Conservation (phyloP, 1,140 invertebrate genomes). For the Bactericera cockerelli region DNA sequence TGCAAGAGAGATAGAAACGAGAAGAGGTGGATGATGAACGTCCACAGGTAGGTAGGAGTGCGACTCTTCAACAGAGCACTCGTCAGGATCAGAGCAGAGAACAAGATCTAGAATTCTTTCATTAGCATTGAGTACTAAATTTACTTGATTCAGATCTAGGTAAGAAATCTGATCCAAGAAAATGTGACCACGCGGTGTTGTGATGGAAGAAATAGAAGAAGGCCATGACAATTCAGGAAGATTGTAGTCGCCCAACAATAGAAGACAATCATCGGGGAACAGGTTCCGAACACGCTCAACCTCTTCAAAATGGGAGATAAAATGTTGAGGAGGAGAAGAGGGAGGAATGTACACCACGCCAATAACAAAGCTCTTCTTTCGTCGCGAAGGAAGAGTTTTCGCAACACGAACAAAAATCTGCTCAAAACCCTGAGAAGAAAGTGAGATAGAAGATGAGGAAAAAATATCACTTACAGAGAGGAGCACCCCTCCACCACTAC, state of each 20-base stretch:
- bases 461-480: not conserved
- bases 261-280: not conserved
- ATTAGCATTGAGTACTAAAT: not conserved
- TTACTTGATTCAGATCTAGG: not conserved
- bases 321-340: not conserved
- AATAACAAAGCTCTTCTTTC: not conserved
- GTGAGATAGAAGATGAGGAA: not conserved
- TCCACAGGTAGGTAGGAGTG: not conserved
- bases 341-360: not conserved
- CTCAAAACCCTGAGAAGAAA: not conserved
- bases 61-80: not conserved
- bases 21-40: slow-evolving; percentile 2
- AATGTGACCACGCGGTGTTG: not conserved
- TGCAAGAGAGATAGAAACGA: not conserved
- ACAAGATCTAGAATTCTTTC: not conserved
- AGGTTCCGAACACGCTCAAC: not conserved
- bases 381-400: not conserved
- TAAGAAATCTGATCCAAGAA: not conserved
- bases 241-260: not conserved
- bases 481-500: not conserved
- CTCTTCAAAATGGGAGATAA: not conserved
- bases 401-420: not conserved
- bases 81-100: not conserved
- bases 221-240: not conserved
- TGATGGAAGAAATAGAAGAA: not conserved